Conservation (phyloP, 2,888 invertebrate genomes). For the Lithophane ornitopus region DNA sequence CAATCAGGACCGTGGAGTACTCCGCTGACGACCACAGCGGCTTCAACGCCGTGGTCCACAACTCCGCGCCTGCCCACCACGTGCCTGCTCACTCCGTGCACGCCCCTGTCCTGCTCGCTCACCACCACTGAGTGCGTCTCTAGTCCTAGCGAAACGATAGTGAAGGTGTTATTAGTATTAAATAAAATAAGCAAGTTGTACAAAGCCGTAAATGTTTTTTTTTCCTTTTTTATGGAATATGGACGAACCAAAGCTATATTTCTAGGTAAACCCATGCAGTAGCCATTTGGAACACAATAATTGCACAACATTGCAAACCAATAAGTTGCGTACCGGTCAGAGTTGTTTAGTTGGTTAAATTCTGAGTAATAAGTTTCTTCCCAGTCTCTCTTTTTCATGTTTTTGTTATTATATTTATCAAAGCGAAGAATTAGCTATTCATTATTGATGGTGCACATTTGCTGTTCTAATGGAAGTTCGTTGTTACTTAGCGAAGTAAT, state of each 20-base stretch:
- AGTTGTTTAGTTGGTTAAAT: background rate
- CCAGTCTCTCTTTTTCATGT: too few relatives aligned
- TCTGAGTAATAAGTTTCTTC: background rate
- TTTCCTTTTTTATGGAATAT: background rate
- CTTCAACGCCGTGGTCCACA: slow-evolving; percentile 83
- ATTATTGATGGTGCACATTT: background rate
- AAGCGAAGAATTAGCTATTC: background rate
- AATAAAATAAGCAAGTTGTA: slow-evolving; percentile 42
- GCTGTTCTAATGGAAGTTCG: background rate
- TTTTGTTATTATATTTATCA: background rate
- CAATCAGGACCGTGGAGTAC: slow-evolving; percentile 89
- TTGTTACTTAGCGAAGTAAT: background rate
- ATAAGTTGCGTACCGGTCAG: background rate
- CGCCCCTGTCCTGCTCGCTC: slow-evolving; percentile 71
- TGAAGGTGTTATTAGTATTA: slow-evolving; percentile 57
- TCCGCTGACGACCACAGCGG: slow-evolving; percentile 88
- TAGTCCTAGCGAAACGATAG: slow-evolving; percentile 45
- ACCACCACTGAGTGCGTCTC: slow-evolving; percentile 70
- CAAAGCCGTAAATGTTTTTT: slow-evolving; percentile 5
- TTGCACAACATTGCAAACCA: background rate
- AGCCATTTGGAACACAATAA: background rate
- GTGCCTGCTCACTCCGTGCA: slow-evolving; percentile 65
- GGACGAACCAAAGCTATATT: too few relatives aligned
- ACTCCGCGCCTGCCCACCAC: slow-evolving; percentile 80
- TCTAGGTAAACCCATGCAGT: background rate